Evolutionary conservation across 2,888 invertebrate species (phyloP), one percentile per base, ranked within the genome.

Genomic region (Sphinx pinastri): DNA sequence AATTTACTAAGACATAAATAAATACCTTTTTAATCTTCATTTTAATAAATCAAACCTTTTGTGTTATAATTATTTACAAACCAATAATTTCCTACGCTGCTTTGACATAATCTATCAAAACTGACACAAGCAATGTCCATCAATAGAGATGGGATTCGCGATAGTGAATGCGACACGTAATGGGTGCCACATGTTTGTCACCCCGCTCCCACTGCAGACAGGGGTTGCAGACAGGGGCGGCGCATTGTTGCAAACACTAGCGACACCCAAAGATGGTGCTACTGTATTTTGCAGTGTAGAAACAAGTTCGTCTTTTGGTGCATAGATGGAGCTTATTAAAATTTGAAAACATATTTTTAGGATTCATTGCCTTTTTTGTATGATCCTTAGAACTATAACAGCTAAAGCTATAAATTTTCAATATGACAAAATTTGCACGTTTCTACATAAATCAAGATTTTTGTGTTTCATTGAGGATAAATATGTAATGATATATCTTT

Each of bases 181-280:
- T 84, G 75, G 72, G 70, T 12, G 45, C 73, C 77, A 71, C 74
- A 76, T 82, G 79, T 84, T 84, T 86, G 85, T 86, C 86, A 84
- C 84, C 87, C 88, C 82, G 76, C 88, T 87, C 63, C 63, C 82
- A 76, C 75, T 88, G 87, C 87, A 88, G 84, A 84, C 84, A 73
- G 83, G 83, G 82, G 80, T 81, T 84, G 87, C 87, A 84, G 82
- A 80, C 80, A 79, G 79, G 87, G 90, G 89, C 84, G 87, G 86
- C 86, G 85, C 86, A 88, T 88, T 87, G 84, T 88, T 87, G 89
- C 88, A 88, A 89, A 88, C 83, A 82, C 85, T 77, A 79, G 77
- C 83, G 82, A 80, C 78, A 83, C 86, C 86, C 82, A 86, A 85
- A 92, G 92, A 92, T 92, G 93, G 92, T 88, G 93, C 90, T 90